Conservation (phyloP, 92 coral and sea anemone genomes). For the Meandrina meandrites region DNA sequence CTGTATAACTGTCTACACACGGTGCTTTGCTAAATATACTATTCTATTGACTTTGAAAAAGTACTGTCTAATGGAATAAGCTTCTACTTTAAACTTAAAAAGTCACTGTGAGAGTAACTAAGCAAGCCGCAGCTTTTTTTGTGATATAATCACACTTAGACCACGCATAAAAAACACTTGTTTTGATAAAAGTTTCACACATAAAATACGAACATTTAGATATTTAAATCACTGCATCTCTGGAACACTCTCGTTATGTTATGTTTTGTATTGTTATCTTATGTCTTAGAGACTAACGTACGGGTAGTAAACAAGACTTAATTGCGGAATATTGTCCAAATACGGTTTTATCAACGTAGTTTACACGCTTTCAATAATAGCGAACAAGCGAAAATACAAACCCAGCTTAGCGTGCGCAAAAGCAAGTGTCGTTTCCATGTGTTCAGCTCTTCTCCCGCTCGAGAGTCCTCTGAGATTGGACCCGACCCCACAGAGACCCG, state of each 20-base stretch:
- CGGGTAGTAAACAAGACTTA: background rate
- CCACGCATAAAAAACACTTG: background rate
- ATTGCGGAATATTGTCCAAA: background rate
- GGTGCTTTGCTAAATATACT: background rate
- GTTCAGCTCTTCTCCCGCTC: background rate
- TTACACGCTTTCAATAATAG: too few species aligned
- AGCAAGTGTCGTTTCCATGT: background rate
- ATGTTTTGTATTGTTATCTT: too few species aligned
- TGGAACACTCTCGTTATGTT: background rate
- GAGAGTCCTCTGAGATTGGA: background rate
- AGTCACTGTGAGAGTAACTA: background rate
- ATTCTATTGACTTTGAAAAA: background rate
- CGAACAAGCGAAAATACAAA: too few species aligned
- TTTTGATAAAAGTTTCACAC: background rate
- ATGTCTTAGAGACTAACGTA: constrained; percentile 1
- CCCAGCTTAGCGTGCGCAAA: too few species aligned
- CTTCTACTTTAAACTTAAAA: background rate
- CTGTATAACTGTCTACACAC: background rate
- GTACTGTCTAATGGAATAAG: background rate
- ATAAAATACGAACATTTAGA: background rate
- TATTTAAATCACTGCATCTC: background rate
- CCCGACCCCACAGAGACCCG: background rate
- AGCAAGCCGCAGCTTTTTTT: background rate
- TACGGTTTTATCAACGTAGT: background rate
- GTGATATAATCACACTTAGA: background rate